Conservation (phyloP, 1,140 invertebrate species). For the Maniola jurtina region DNA sequence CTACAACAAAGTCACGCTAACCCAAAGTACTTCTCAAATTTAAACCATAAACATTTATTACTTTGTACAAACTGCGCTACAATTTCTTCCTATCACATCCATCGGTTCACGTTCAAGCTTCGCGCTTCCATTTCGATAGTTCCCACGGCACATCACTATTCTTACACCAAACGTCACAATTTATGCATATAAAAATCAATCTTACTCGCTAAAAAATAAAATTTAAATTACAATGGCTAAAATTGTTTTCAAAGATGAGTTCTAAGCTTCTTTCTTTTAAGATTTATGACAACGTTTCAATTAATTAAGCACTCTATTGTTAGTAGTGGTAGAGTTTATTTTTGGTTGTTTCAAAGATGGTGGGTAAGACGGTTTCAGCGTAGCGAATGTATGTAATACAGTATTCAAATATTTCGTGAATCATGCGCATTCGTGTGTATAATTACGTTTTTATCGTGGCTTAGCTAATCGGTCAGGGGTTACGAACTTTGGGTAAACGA, state of each 20-base stretch:
- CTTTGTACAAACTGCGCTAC: slow-evolving; percentile 41
- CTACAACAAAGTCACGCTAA: slow-evolving; percentile 16
- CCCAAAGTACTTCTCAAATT: slow-evolving; percentile 20
- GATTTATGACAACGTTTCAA: slow-evolving; percentile 36
- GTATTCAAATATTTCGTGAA: slow-evolving; percentile 71
- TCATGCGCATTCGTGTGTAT: slow-evolving; percentile 69
- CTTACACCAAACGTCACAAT: slow-evolving; percentile 41
- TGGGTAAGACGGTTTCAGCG: slow-evolving; percentile 43
- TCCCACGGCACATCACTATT: slow-evolving; percentile 72
- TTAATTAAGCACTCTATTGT: slow-evolving; percentile 31
- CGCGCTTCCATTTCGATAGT: slow-evolving; percentile 57
- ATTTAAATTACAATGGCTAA: slow-evolving; percentile 33
- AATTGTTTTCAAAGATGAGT: slow-evolving; percentile 42
- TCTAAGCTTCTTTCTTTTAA: slow-evolving; percentile 43
- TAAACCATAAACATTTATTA: slow-evolving; percentile 33
- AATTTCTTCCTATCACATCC: slow-evolving; percentile 51
- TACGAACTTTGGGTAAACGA: slow-evolving; percentile 29
- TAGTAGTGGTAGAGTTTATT: slow-evolving; percentile 27
- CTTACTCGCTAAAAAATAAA: slow-evolving; percentile 29
- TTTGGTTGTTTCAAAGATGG: slow-evolving; percentile 26
- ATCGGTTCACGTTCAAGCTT: slow-evolving; percentile 57
- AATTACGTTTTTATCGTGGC: slow-evolving; percentile 66
- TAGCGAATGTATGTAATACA: slow-evolving; percentile 55
- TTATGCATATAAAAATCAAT: slow-evolving; percentile 35
- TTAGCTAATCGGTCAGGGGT: slow-evolving; percentile 55